phyloP scores from a whole-genome alignment of 2,888 invertebrate species.

The Rhagonycha fulva region DNA sequence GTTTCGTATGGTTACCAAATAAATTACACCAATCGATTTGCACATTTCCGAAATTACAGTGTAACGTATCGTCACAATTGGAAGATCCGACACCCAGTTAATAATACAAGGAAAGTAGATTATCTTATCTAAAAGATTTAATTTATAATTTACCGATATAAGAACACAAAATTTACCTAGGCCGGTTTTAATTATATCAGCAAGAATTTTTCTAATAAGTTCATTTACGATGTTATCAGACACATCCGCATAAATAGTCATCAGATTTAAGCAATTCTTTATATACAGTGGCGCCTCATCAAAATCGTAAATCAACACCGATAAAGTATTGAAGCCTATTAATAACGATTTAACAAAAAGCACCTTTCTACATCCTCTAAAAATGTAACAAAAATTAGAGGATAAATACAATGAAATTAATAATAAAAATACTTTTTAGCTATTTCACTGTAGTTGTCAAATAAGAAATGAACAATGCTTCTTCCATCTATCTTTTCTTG shows the following conservation, averaged over 20 bases:
- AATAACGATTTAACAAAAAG: neutral
- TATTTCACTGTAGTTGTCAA: neutral
- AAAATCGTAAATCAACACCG: neutral
- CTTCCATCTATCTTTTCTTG: neutral
- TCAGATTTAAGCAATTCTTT: constrained; percentile 5
- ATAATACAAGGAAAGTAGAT: constrained; percentile 5
- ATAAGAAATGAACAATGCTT: constrained; percentile 1
- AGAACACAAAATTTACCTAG: neutral
- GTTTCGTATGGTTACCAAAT: constrained; percentile 48
- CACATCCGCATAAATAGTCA: neutral
- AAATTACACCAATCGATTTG: constrained; percentile 47
- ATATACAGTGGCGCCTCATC: neutral
- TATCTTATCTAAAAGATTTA: neutral
- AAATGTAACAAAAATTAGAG: neutral
- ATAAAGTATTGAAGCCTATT: neutral
- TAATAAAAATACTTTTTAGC: neutral
- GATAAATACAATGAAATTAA: neutral
- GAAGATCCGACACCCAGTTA: constrained; percentile 9
- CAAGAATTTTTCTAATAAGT: neutral
- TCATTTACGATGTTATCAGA: neutral
- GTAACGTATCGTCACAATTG: constrained; percentile 38
- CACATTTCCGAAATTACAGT: constrained; percentile 41
- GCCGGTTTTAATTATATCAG: neutral
- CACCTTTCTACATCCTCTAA: neutral
- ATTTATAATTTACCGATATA: neutral